Base-by-base conservation (phyloP, 2,797 vertebrate genomes). In the Hipposideros larvatus region DNA sequence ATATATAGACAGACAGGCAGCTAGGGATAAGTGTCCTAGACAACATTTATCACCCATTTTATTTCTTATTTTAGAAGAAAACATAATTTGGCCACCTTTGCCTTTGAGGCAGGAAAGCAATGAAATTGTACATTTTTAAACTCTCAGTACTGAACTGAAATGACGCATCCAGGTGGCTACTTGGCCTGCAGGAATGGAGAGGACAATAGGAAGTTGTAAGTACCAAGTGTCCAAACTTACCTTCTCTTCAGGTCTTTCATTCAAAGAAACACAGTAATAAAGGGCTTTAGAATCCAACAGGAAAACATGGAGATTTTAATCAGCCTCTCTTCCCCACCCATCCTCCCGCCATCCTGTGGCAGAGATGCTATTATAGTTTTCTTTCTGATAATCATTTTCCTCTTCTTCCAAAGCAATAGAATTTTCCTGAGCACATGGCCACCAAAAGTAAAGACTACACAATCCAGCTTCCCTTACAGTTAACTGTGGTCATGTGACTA, bases 121-220 rank as follows among this genome's bases (percentile, higher is more conserved):
- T 37, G 26, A 80, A 51, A 80, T n/a, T 63, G 80, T 24, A 53
- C 14, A 31, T 41, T 87, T 87, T 70, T 79, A 4, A 92, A 84
- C 13, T 21, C 26, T 77, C 55, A 7, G 11, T 59, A 37, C 71
- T 43, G n/a, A 91, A 90, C 74, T 24, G 37, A 37, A 37, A 37
- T 92, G 82, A 78, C 16, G 28, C 82, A 85, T 75, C 66, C 82
- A 82, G 61, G 63, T 74, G 89, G 85, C 77, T 75, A 22, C 15
- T 71, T 63, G 70, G 90, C 88, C 95, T 18, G 26, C 57, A 53
- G 90, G 46, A n/a, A 90, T 46, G 61, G 66, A 80, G 24, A 89
- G 4, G 34, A 57, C 13, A 19, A 63, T 14, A 10, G 34, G 57
- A 86, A 87, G 7, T 34, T 61, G 41, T 66, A 71, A 89, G 66